These are phyloP conservation scores for Muraenolepis orangiensis DNA, from an alignment of 2,797 vertebrate genomes.

Conservation along the genomic window DNA sequence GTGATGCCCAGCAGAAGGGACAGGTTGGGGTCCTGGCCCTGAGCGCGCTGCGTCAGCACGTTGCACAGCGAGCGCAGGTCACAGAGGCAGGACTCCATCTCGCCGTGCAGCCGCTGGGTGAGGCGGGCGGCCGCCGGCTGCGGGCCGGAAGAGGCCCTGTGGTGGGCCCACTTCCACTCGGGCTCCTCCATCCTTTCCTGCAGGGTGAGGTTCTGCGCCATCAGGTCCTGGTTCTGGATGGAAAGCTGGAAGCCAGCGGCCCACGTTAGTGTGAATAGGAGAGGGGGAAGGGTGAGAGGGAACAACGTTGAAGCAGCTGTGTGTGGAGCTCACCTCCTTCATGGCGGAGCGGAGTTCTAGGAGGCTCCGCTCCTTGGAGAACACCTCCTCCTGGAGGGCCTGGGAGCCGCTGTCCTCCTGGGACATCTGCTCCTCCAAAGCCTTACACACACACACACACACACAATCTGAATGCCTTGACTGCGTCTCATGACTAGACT, in stretches of 20 bases:
- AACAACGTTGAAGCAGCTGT: background rate
- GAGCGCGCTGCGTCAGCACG: constrained; percentile 89
- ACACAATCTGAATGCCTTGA: background rate
- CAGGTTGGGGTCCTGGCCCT: constrained; percentile 93
- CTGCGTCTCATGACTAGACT: background rate
- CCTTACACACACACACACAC: constrained; percentile 61
- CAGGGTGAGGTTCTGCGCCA: constrained; percentile 91
- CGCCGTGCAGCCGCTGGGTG: constrained; percentile 76
- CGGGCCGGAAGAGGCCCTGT: constrained; percentile 59
- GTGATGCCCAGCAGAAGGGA: constrained; percentile 92
- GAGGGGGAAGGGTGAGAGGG: too few species aligned
- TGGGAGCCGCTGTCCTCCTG: constrained; percentile 89
- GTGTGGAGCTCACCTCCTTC: constrained; percentile 81
- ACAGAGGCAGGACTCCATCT: constrained; percentile 85
- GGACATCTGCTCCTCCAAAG: constrained; percentile 81
- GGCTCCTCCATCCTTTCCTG: constrained; percentile 82
- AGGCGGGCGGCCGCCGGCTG: constrained; percentile 70
- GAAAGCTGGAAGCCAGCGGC: constrained; percentile 77
- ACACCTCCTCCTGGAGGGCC: constrained; percentile 83
- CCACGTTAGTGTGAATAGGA: background rate
- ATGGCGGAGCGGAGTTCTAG: constrained; percentile 84
- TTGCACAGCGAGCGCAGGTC: constrained; percentile 90
- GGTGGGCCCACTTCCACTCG: constrained; percentile 47
- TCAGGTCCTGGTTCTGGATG: constrained; percentile 91
- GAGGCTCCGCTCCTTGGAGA: constrained; percentile 80